Conservation (phyloP, 2,113 vertebrate species). For the Orientallactaga bullata region DNA sequence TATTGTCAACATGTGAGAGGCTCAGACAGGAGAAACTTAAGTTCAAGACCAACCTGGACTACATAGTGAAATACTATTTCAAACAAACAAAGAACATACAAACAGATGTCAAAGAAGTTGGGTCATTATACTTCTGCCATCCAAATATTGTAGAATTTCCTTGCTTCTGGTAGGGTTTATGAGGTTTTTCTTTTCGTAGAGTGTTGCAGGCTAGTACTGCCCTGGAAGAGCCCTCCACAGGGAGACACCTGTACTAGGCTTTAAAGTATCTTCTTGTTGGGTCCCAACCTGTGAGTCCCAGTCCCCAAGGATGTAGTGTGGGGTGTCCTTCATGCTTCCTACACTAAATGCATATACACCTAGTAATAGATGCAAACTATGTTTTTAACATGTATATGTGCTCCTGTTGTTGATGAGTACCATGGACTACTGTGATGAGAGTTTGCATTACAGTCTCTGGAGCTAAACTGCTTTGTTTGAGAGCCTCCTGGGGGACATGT, state of each 20-base stretch:
- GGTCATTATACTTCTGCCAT: not conserved
- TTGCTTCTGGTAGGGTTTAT: not conserved
- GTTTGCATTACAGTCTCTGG: not conserved
- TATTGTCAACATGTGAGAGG: not conserved
- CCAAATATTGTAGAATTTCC: not conserved
- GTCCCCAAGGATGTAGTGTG: not conserved
- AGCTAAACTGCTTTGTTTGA: not conserved
- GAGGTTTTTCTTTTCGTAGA: conserved; percentile 16
- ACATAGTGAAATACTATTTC: not conserved
- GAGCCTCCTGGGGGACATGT: not conserved
- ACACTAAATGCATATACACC: not conserved
- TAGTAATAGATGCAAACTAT: not conserved
- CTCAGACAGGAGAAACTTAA: not conserved
- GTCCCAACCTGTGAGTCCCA: not conserved
- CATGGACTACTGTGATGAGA: not conserved
- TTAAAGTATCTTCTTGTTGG: not conserved
- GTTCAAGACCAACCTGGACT: not conserved
- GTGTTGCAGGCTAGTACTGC: not conserved
- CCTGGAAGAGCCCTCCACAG: not conserved
- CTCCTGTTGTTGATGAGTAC: not conserved
- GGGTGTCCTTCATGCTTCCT: not conserved
- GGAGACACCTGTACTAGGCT: not conserved
- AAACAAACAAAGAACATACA: not conserved
- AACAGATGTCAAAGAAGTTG: not conserved
- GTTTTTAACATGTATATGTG: not conserved